Evolutionary conservation across 2,113 vertebrate species (phyloP).

Genomic region (Ceratotherium simum): DNA sequence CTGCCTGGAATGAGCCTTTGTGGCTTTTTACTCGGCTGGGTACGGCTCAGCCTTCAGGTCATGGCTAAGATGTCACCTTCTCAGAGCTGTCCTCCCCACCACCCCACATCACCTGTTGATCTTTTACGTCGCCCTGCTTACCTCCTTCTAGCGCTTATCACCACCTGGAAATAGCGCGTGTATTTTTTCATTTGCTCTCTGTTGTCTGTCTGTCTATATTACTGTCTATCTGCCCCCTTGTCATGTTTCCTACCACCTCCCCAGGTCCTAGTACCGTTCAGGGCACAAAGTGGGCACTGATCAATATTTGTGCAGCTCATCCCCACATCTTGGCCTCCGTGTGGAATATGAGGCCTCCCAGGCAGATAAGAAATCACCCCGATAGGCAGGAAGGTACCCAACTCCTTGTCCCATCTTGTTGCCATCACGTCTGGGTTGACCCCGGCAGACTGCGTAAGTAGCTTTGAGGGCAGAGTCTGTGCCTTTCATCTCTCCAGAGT

Average conservation of each 20-base stretch:
- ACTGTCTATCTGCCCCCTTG: background rate
- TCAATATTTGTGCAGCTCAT: background rate
- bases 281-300: background rate
- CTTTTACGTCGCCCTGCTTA: background rate
- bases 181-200: background rate
- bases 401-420: background rate
- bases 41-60: background rate
- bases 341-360: background rate
- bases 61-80: background rate
- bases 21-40: background rate
- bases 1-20: background rate
- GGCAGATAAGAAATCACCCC: background rate
- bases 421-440: background rate
- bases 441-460: background rate
- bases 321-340: background rate
- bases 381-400: background rate
- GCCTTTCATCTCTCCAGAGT: background rate
- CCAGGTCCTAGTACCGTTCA: background rate
- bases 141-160: background rate
- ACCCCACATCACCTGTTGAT: fast-evolving
- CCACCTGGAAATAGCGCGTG: no score
- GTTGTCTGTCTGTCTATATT: background rate
- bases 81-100: background rate
- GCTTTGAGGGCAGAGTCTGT: background rate
- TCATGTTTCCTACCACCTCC: fast-evolving